Percentiles rank a stretch among this genome's conserved stretches.
Evolutionary conservation across 2,888 invertebrate genomes (phyloP).

Genomic region (Melanotus villosus): DNA sequence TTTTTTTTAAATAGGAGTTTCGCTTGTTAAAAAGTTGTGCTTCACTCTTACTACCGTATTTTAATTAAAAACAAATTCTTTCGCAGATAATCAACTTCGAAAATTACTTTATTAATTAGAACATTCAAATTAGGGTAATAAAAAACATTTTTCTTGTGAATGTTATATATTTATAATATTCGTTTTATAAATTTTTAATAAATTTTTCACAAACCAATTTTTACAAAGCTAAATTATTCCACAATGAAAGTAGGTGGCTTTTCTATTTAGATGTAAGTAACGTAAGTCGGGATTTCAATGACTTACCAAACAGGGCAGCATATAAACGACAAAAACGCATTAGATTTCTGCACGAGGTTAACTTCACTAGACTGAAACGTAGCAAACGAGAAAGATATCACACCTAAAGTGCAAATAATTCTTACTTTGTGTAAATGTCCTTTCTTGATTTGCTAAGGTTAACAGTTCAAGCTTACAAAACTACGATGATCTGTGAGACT

Average conservation of each 20-base stretch:
- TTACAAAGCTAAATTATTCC: too few relatives aligned
- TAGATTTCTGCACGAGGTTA: constrained; percentile 38
- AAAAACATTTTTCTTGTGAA: too few relatives aligned
- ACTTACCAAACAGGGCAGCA: constrained; percentile 41
- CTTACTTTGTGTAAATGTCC: not conserved
- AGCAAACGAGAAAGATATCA: constrained; percentile 32
- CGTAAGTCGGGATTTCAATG: constrained; percentile 40
- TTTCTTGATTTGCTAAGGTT: constrained; percentile 1
- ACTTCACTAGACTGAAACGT: constrained; percentile 38
- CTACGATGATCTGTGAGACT: too few relatives aligned
- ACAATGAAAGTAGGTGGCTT: constrained; percentile 20
- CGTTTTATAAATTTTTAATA: too few relatives aligned
- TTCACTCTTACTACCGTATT: constrained; percentile 1
- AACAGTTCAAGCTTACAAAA: too few relatives aligned
- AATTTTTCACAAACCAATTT: too few relatives aligned
- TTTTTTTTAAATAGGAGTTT: constrained; percentile 5
- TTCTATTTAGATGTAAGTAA: constrained; percentile 35
- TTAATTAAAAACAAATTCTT: not conserved
- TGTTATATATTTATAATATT: too few relatives aligned
- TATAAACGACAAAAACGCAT: constrained; percentile 37
- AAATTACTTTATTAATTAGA: too few relatives aligned
- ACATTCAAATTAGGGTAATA: too few relatives aligned
- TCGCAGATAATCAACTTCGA: too few relatives aligned
- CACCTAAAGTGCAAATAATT: constrained; percentile 26
- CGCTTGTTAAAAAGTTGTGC: constrained; percentile 1